These are phyloP conservation scores for Regulus satrapa DNA, from an alignment of 2,113 vertebrate species.

Conservation along the genomic window DNA sequence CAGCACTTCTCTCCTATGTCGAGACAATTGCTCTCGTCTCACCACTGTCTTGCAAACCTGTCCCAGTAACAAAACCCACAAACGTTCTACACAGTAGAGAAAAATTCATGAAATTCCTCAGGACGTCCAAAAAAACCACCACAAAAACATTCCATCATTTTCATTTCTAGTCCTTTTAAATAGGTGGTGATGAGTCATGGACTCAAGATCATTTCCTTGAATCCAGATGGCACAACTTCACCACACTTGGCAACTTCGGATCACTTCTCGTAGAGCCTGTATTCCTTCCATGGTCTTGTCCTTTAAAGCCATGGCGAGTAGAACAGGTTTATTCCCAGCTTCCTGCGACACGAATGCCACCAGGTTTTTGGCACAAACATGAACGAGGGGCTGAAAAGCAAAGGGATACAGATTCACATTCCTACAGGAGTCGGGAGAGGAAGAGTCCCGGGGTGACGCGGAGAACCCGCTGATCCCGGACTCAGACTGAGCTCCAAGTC, in stretches of 20 bases:
- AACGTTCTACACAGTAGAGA: conserved; percentile 44
- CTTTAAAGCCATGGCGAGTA: conserved; percentile 87
- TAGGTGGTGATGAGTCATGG: conserved; percentile 26
- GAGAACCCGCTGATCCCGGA: neutral
- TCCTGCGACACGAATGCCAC: conserved; percentile 86
- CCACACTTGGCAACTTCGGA: conserved; percentile 90
- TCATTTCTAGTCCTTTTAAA: conserved; percentile 40
- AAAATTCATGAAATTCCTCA: conserved; percentile 32
- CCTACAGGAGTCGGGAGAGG: neutral
- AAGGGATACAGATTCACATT: neutral
- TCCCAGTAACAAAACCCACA: neutral
- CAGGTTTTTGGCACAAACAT: conserved; percentile 92
- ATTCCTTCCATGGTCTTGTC: conserved; percentile 84
- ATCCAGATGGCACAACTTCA: conserved; percentile 64
- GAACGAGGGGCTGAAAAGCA: conserved; percentile 84
- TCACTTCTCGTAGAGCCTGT: conserved; percentile 83
- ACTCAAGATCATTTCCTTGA: conserved; percentile 7
- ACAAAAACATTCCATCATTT: conserved; percentile 53
- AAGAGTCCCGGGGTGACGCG: neutral
- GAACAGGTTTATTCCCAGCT: conserved; percentile 86
- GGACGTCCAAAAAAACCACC: conserved; percentile 28
- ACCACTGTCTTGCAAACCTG: conserved; percentile 4
- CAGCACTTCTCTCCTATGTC: neutral
- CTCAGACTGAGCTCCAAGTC: fast-evolving
- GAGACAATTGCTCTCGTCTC: neutral